Conservation (phyloP, 1,140 invertebrate genomes). For the Drosophila sturtevanti region DNA sequence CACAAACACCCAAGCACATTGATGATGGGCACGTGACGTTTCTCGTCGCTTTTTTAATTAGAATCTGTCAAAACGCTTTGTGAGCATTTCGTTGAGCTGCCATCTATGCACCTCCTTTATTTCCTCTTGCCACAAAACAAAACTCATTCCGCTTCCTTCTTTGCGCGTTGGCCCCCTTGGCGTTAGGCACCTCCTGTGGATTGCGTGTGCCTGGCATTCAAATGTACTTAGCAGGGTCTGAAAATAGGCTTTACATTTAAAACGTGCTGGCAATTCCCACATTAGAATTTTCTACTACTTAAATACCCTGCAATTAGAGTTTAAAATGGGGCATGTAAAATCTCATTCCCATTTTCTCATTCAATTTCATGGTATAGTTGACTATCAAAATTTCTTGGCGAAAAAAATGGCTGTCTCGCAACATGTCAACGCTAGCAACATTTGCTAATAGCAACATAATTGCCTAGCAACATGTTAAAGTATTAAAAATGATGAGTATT, state of each 20-base stretch:
- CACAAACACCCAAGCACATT: conserved; percentile 15
- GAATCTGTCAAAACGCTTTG: conserved; percentile 73
- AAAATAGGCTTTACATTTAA: conserved; percentile 24
- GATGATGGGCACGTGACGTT: conserved; percentile 55
- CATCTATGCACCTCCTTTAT: neutral
- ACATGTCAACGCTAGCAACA: too few relatives aligned
- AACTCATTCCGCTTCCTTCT: conserved; percentile 35
- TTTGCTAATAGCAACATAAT: too few relatives aligned
- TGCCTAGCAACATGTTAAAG: too few relatives aligned
- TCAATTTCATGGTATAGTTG: too few relatives aligned
- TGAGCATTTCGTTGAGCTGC: conserved; percentile 31
- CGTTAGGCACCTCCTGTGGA: conserved; percentile 4
- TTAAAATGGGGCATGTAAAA: neutral
- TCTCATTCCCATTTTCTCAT: neutral
- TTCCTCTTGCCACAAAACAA: neutral
- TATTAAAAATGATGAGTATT: too few relatives aligned
- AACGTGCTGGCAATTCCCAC: conserved; percentile 41
- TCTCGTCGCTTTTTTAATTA: conserved; percentile 70
- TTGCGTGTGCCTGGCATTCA: conserved; percentile 25
- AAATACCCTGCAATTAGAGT: neutral
- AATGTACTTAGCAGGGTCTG: conserved; percentile 30
- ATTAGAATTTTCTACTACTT: conserved; percentile 23
- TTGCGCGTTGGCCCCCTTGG: neutral
- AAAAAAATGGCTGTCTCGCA: too few relatives aligned
- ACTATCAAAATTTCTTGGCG: too few relatives aligned